A percentile compares a stretch with the other conserved stretches of the same genome.
Conservation (phyloP, 2,888 invertebrate species). For the Oegoconia quadripuncta region DNA sequence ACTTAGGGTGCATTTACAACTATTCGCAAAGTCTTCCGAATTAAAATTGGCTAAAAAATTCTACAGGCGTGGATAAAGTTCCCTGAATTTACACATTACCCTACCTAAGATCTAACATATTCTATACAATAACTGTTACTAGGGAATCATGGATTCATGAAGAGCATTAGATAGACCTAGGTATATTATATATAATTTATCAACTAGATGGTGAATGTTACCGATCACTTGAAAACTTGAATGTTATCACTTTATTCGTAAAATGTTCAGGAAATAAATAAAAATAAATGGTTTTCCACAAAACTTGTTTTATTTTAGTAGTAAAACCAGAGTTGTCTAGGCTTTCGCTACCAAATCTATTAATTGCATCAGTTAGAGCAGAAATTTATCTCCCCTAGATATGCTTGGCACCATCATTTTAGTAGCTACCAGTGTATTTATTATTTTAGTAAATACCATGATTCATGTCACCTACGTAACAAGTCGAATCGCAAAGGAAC, state of each 20-base stretch:
- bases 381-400: too few species aligned
- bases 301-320: constrained; percentile 35
- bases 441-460: too few species aligned
- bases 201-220: constrained; percentile 41
- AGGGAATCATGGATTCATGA: constrained; percentile 17
- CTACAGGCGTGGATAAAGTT: constrained; percentile 27
- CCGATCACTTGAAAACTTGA: constrained; percentile 54
- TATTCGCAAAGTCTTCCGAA: constrained; percentile 59
- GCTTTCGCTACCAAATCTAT: too few species aligned
- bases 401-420: too few species aligned
- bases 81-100: constrained; percentile 33
- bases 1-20: constrained; percentile 15
- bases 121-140: constrained; percentile 31
- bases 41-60: constrained; percentile 48
- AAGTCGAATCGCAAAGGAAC: too few species aligned
- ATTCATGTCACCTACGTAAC: too few species aligned
- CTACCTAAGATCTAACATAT: constrained; percentile 30
- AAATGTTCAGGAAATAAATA: constrained; percentile 53
- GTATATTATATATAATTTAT: constrained; percentile 40
- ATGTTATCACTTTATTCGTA: constrained; percentile 71
- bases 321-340: too few species aligned
- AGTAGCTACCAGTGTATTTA: too few species aligned
- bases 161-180: constrained; percentile 13
- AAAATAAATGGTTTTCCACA: constrained; percentile 69
- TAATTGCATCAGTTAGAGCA: too few species aligned